Percentiles rank a stretch among this genome's conserved stretches.
phyloP scores from a whole-genome alignment of 2,888 invertebrate genomes.

The Hirtodrosophila histrioides region DNA sequence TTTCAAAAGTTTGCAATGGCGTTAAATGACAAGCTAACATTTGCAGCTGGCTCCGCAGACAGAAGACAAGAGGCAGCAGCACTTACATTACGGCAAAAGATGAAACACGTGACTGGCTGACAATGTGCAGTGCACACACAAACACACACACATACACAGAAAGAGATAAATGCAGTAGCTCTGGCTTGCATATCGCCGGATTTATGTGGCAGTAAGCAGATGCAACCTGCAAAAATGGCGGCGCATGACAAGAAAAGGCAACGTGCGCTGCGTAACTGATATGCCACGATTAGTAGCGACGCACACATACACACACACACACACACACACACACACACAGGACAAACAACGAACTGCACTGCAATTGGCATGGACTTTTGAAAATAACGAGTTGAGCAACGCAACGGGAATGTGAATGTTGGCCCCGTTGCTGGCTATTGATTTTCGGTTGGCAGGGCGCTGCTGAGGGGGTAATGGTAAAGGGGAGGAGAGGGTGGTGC shows the following conservation, averaged over 20 bases:
- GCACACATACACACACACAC: not conserved
- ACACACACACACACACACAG: slow-evolving; percentile 4
- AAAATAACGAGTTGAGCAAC: slow-evolving; percentile 60
- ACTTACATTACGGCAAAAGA: slow-evolving; percentile 65
- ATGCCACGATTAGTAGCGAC: slow-evolving; percentile 65
- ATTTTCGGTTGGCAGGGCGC: slow-evolving; percentile 38
- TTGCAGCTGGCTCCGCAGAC: slow-evolving; percentile 36
- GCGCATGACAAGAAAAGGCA: slow-evolving; percentile 48
- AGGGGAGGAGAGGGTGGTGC: not conserved
- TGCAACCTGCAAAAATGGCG: slow-evolving; percentile 49
- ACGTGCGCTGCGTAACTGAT: slow-evolving; percentile 75
- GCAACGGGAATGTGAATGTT: slow-evolving; percentile 27
- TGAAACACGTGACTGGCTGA: slow-evolving; percentile 68
- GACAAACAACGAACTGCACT: slow-evolving; percentile 28
- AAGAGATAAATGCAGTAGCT: slow-evolving; percentile 42
- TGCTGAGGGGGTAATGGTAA: not conserved
- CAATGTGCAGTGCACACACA: slow-evolving; percentile 24
- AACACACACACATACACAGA: slow-evolving; percentile 7
- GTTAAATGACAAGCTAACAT: slow-evolving; percentile 44
- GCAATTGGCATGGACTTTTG: slow-evolving; percentile 64
- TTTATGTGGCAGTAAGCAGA: slow-evolving; percentile 79
- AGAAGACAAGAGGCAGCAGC: slow-evolving; percentile 41
- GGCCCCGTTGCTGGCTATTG: slow-evolving; percentile 53
- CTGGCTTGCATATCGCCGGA: slow-evolving; percentile 68
- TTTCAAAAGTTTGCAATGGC: slow-evolving; percentile 25